These are phyloP conservation scores for Morelia viridis DNA, from an alignment of 2,797 vertebrate species.

Conservation along the genomic window DNA sequence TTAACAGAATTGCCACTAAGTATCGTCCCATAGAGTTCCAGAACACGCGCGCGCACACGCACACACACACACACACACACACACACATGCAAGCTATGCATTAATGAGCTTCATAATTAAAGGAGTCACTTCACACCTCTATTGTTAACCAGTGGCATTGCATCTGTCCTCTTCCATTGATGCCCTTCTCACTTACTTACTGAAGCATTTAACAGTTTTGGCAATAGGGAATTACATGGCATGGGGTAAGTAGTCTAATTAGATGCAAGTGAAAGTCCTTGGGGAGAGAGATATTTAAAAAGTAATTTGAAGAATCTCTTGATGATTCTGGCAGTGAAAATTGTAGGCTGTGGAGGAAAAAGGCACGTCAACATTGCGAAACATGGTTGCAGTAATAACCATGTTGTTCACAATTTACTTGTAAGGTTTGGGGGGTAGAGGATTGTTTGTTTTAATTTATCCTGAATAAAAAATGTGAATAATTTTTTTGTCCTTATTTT, in stretches of 20 bases:
- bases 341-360: slow-evolving; percentile 59
- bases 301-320: slow-evolving; percentile 79
- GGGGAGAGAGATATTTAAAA: slow-evolving; percentile 76
- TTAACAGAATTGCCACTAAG: slow-evolving; percentile 66
- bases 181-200: slow-evolving; percentile 74
- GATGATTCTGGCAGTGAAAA: slow-evolving; percentile 75
- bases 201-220: slow-evolving; percentile 83
- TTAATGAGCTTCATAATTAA: slow-evolving; percentile 83
- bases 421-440: slow-evolving; percentile 21
- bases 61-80: slow-evolving; percentile 47
- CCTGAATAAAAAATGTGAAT: slow-evolving; percentile 36
- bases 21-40: slow-evolving; percentile 27
- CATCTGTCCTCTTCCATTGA: slow-evolving; percentile 81
- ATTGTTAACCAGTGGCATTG: slow-evolving; percentile 78
- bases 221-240: slow-evolving; percentile 79
- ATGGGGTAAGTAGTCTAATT: slow-evolving; percentile 81
- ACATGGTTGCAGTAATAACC: slow-evolving; percentile 42
- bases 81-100: slow-evolving; percentile 62
- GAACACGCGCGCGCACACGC: slow-evolving; percentile 52
- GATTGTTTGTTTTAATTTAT: slow-evolving; percentile 35
- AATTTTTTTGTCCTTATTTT: slow-evolving; percentile 24
- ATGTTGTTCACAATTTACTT: slow-evolving; percentile 38
- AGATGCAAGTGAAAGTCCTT: slow-evolving; percentile 79
- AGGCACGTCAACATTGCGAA: slow-evolving; percentile 51
- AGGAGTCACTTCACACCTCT: slow-evolving; percentile 83